Base-by-base conservation (phyloP, 2,888 invertebrate genomes). In the Dichetophora obliterata region DNA sequence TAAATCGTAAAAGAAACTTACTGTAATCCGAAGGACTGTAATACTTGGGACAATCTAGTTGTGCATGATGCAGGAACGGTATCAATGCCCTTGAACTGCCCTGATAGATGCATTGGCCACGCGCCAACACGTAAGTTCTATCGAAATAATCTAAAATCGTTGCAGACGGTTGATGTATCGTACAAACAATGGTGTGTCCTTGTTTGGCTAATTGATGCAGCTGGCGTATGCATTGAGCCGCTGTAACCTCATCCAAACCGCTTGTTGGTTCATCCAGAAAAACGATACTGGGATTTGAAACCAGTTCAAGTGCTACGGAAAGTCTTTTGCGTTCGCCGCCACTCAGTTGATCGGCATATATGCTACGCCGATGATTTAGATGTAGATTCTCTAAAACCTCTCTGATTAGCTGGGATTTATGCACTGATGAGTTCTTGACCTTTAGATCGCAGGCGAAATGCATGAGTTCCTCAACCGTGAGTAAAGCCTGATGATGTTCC, bases 211-310 rank as follows among this genome's bases (percentile, higher is more conserved):
- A 83, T 63, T 90, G 90, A 31, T 90, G 90, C 61, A 93, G 85
- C 66, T 93, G 84, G 65, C 91, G 91, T 43, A 93, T 90, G 79
- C 93, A 92, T 82, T 93, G 92, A 0, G 90, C 89, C 0, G 93
- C 92, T 0, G 93, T 92, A 2, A 93, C 93, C 66, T 91, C 93
- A 84, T 93, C 93, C 81, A 93, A 84, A 0, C 93, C 93, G 80
- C 93, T 93, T 0, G 95, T 95, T 0, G 95, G 95, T 87, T 95
- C 95, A 86, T 95, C 95, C 82, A 95, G 91, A 88, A 95, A 95
- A 90, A 96, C 94, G 24, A 95, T 92, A 31, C 94, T 94, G 0
- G 95, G 96, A 87, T 96, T 95, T 87, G 95, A 95, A 75, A 96
- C 94, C 81, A 96, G 89, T 86, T 96, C 96, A 78, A 95, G 88